A percentile compares a stretch with the other conserved stretches of the same genome.
phyloP scores from a whole-genome alignment of 2,888 invertebrate genomes.

The Eilema caniola region DNA sequence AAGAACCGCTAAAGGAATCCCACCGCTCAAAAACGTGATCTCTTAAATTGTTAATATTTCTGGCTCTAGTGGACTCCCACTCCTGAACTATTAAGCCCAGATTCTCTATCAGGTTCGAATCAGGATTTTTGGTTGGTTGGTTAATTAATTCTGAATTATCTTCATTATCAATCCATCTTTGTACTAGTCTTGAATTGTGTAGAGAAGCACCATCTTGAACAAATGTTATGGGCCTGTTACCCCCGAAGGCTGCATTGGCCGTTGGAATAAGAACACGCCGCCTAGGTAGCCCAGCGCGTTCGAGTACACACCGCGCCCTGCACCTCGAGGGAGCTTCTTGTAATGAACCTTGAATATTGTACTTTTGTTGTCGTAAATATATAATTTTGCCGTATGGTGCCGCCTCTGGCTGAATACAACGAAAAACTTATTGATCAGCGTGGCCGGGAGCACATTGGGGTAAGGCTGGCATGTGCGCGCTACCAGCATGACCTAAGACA shows the following conservation, averaged over 20 bases:
- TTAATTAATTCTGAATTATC: background rate
- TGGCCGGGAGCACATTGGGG: too few species aligned
- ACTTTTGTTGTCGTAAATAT: too few species aligned
- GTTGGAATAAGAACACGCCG: constrained; percentile 5
- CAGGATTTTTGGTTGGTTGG: background rate
- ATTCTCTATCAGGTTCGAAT: constrained; percentile 7
- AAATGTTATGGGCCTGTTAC: constrained; percentile 5
- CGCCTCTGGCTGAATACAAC: too few species aligned
- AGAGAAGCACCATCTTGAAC: constrained; percentile 4
- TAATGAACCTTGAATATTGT: too few species aligned
- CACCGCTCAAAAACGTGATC: constrained; percentile 7
- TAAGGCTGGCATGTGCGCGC: too few species aligned
- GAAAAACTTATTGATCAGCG: too few species aligned
- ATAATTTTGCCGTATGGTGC: too few species aligned
- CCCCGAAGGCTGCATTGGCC: constrained; percentile 2
- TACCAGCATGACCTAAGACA: too few species aligned
- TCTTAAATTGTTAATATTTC: constrained; percentile 6
- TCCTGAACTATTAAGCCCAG: constrained; percentile 2
- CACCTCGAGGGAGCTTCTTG: too few species aligned
- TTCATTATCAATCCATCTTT: background rate
- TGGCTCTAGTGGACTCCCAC: constrained; percentile 11
- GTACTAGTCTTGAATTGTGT: background rate
- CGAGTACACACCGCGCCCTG: too few species aligned
- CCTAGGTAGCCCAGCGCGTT: too few species aligned
- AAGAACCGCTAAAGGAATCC: background rate